A percentile compares a stretch with the other conserved stretches of the same genome.
Evolutionary conservation across 2,113 vertebrate species (phyloP).

Genomic region (Apus apus): DNA sequence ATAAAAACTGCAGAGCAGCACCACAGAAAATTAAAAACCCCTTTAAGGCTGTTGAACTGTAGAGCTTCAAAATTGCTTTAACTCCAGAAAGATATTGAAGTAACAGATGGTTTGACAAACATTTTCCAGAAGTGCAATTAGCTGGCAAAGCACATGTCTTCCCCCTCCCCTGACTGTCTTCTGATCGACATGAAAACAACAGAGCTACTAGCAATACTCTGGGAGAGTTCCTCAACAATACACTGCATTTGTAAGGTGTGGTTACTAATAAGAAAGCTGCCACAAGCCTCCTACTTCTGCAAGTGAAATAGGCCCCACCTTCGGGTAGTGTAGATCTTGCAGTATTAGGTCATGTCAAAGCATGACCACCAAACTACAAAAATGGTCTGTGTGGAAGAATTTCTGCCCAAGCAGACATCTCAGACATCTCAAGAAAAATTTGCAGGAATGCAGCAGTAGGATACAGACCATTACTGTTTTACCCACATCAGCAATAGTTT

Average conservation of each 20-base stretch:
- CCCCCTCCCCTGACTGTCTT: background rate
- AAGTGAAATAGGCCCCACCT: background rate
- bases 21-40: background rate
- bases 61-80: background rate
- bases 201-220: background rate
- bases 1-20: background rate
- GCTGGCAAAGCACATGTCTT: background rate
- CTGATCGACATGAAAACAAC: background rate
- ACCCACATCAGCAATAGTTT: background rate
- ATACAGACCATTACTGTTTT: background rate
- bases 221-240: background rate
- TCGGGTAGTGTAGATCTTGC: background rate
- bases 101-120: background rate
- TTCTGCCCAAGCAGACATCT: background rate
- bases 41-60: background rate
- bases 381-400: background rate
- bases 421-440: background rate
- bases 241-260: too few relatives aligned
- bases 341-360: background rate
- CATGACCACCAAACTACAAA: background rate
- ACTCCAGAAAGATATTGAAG: background rate
- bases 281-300: background rate
- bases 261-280: background rate
- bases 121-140: background rate
- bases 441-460: background rate